Conservation (phyloP, 2,888 invertebrate genomes). For the Odontocolon sp. region DNA sequence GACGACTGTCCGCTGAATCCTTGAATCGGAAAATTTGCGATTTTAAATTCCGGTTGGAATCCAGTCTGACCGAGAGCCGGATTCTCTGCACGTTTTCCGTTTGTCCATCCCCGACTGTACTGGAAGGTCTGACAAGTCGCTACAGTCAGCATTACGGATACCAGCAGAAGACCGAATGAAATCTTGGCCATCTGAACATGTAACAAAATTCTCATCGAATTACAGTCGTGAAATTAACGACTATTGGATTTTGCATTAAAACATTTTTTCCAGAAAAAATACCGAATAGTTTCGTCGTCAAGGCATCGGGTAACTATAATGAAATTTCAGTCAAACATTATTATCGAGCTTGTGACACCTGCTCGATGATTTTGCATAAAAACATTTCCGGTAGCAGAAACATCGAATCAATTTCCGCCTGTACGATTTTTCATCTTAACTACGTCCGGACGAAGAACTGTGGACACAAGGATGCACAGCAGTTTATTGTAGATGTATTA, state of each 20-base stretch:
- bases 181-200: conserved; percentile 43
- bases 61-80: background rate
- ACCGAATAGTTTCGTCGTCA: no score
- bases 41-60: conserved; percentile 25
- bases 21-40: conserved; percentile 30
- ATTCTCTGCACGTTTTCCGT: conserved; percentile 84
- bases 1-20: conserved; percentile 7
- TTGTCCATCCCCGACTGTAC: conserved; percentile 90
- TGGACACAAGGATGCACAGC: background rate
- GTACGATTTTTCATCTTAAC: conserved; percentile 52
- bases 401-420: conserved; percentile 36
- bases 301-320: no score
- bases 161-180: conserved; percentile 74
- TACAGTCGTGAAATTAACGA: no score
- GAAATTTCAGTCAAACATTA: no score
- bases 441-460: conserved; percentile 30
- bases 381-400: conserved; percentile 2
- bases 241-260: no score
- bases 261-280: no score
- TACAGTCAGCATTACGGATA: conserved; percentile 80
- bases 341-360: no score
- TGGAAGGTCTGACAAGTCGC: conserved; percentile 87
- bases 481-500: background rate
- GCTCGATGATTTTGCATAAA: background rate
- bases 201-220: background rate